phyloP scores from a whole-genome alignment of 2,797 vertebrate genomes.

The Liasis olivaceus region DNA sequence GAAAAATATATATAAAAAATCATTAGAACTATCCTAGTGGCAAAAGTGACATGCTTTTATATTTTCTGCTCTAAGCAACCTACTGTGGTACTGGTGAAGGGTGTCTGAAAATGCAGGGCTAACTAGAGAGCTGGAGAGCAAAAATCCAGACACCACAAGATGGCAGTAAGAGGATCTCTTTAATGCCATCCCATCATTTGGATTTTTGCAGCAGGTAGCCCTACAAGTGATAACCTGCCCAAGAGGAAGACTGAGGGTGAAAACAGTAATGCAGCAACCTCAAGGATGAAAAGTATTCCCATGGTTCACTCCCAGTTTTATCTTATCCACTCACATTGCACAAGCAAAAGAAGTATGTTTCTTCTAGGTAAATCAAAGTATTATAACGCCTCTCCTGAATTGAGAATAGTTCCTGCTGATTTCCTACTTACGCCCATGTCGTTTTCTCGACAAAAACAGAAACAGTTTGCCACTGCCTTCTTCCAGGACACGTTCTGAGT shows the following conservation, averaged over 20 bases:
- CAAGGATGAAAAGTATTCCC: neutral
- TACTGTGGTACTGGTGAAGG: neutral
- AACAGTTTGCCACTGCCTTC: neutral
- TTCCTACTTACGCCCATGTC: neutral
- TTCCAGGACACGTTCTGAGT: neutral
- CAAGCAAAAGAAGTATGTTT: neutral
- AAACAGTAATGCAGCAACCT: neutral
- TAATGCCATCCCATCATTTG: neutral
- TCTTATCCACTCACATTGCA: no score
- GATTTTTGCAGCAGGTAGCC: neutral
- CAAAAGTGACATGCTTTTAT: neutral
- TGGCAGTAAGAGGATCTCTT: neutral
- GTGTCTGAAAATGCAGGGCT: neutral
- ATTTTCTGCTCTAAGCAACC: neutral
- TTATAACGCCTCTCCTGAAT: neutral
- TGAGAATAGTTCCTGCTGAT: neutral
- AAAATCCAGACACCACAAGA: neutral
- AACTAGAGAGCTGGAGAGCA: neutral
- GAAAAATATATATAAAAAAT: neutral
- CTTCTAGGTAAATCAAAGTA: neutral
- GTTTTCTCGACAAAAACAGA: neutral
- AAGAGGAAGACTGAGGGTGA: neutral
- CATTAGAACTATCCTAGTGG: neutral
- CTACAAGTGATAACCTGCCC: neutral
- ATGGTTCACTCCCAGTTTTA: neutral